Percentiles rank a stretch among this genome's conserved stretches.
These are phyloP conservation scores for Cyanistes caeruleus DNA, from an alignment of 2,113 vertebrate species.

Conservation along the genomic window DNA sequence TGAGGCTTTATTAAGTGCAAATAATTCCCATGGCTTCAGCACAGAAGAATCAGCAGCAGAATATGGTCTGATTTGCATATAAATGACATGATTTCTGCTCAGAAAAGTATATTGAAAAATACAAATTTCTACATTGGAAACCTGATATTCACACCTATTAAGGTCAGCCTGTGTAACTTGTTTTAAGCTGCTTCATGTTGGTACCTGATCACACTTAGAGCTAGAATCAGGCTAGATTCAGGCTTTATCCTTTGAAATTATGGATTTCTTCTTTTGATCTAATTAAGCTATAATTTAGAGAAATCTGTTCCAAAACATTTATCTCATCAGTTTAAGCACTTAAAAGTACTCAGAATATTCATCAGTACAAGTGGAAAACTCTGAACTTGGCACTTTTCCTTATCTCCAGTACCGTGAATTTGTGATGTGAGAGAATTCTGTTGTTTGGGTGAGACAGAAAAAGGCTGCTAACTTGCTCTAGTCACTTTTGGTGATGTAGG, in stretches of 20 bases:
- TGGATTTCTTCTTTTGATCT: constrained; percentile 68
- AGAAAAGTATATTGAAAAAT: constrained; percentile 80
- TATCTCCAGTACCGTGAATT: neutral
- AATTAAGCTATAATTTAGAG: constrained; percentile 57
- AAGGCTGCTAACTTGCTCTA: neutral
- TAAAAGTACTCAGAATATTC: constrained; percentile 34
- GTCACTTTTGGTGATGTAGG: neutral
- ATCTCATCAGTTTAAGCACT: constrained; percentile 64
- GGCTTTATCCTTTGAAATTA: constrained; percentile 45
- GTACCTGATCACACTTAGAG: constrained; percentile 58
- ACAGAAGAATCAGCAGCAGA: constrained; percentile 75
- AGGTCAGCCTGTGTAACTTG: constrained; percentile 72
- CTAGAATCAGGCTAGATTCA: constrained; percentile 48
- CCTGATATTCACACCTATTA: constrained; percentile 73
- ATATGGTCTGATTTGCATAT: constrained; percentile 81
- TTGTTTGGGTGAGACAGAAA: neutral
- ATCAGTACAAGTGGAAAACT: neutral
- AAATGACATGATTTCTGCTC: constrained; percentile 82
- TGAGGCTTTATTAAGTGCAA: constrained; percentile 83
- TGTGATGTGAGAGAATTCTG: neutral
- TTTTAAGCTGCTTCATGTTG: constrained; percentile 62
- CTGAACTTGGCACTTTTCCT: neutral
- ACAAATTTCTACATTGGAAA: constrained; percentile 71
- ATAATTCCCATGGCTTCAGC: constrained; percentile 79
- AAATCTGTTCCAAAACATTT: constrained; percentile 30